Base-by-base conservation (phyloP, 2,797 vertebrate genomes). In the Amblyopsis hoosieri region DNA sequence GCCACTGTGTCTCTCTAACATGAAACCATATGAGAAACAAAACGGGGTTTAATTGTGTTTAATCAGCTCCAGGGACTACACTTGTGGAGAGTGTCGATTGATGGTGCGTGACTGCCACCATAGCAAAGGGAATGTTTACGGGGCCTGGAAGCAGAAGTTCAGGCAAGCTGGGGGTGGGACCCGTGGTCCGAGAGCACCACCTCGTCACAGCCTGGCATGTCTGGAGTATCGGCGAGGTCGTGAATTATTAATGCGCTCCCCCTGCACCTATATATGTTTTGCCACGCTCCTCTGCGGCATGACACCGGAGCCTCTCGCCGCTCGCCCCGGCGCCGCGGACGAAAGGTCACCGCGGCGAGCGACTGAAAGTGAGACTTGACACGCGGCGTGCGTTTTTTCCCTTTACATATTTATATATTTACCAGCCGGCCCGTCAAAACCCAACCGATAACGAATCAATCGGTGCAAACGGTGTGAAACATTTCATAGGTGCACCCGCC, bases 161-260 rank as follows among this genome's bases (percentile, higher is more conserved):
- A 57, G 69, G 68, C 64, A 67, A 55, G 62, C 50, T 57, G 12
- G 68, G 67, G 76, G 82, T 77, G 75, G 79, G 60, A 23, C 23
- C 12, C 79, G 15, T 74, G 65, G 17, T 67, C 23, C 23, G 23
- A 23, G 23, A 23, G 64, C 65, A 45, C 66, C 64, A 52, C 66
- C 67, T 78, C 76, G 80, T 83, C 77, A 75, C 68, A 76, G 78
- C 64, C 13, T 49, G 66, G 46, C 81, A 64, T 62, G 74, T 73
- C 73, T 73, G 74, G 54, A 78, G 84, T 85, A 81, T 68, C 74
- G 67, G 81, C 82, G 59, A 49, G 31, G 75, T 78, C 5, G 72
- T 87, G 68, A 83, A 87, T 87, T 87, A 86, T 88, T 85, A 76
- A 89, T 88, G 33, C 33, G 6, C 3, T 59, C 17, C 13, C 57